A percentile compares a stretch with the other conserved stretches of the same genome.
Conservation (phyloP, 1,140 invertebrate genomes). For the Vanessa tameamea region DNA sequence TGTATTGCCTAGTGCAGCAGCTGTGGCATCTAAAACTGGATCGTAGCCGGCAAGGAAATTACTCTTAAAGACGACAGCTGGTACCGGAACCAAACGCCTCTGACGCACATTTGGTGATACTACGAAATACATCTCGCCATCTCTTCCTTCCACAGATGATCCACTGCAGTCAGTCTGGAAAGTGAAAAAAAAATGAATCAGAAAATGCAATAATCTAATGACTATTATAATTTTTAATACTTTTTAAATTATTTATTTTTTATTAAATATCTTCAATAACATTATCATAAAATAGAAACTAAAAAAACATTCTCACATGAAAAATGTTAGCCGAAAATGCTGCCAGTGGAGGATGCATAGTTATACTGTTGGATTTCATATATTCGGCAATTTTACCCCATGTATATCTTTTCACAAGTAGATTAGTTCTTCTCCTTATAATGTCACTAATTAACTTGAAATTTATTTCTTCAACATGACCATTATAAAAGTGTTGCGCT, state of each 20-base stretch:
- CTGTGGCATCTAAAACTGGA: constrained; percentile 89
- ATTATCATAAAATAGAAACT: background rate
- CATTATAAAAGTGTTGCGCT: constrained; percentile 91
- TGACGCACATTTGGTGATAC: constrained; percentile 89
- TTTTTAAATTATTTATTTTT: no score
- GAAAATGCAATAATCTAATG: background rate
- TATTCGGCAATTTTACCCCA: constrained; percentile 88
- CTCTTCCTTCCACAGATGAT: constrained; percentile 86
- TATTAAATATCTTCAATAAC: background rate
- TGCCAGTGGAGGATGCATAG: constrained; percentile 86
- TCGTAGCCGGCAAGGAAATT: constrained; percentile 91
- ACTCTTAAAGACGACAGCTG: constrained; percentile 88
- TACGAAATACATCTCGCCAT: constrained; percentile 92
- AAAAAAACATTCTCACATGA: constrained; percentile 77
- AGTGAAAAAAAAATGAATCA: constrained; percentile 19
- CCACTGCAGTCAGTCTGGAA: constrained; percentile 87
- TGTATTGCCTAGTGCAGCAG: constrained; percentile 86
- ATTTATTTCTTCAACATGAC: constrained; percentile 90
- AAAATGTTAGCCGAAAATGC: constrained; percentile 90
- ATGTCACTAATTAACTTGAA: constrained; percentile 90
- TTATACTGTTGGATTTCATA: constrained; percentile 86
- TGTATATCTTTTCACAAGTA: constrained; percentile 89
- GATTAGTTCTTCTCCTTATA: constrained; percentile 87
- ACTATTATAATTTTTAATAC: background rate
- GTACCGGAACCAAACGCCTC: constrained; percentile 89